Base-by-base conservation (phyloP, 2,888 invertebrate genomes). In the Leptopilina syphax region DNA sequence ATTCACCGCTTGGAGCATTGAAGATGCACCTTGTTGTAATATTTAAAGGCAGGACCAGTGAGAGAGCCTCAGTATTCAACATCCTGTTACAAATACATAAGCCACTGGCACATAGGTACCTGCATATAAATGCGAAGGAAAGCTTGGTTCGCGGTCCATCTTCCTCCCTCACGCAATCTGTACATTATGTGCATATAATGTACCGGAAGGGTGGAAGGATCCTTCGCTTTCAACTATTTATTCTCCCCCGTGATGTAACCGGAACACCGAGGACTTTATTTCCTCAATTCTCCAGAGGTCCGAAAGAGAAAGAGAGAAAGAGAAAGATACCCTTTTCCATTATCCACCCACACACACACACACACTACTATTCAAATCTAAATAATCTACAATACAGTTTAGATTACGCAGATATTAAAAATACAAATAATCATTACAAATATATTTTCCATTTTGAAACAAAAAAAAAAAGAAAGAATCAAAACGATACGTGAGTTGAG, bases 241-340 rank as follows among this genome's bases (percentile, higher is more conserved):
- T 83, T 81, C 83, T 78, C 80, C 80, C 86, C 83, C 83, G 85
- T 88, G 86, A 88, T 88, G 85, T 85, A 86, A 73, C 83, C 85
- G 84, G 83, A 85, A 81, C 81, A 78, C 54, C 77, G 68, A 76
- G 65, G 81, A 83, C 79, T 82, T 82, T 82, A 79, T 83, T 73
- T 77, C 65, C 79, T 68, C 54, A 65, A 67, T 73, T 70, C 70
- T 68, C 67, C 73, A n/a, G 57, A 54, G 80, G 79, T 60, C 76
- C 12, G 54, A 73, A 24, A 63, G 44, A 44, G 41, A 41, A 6
- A 41, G 41, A 41, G 41, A 41, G 41, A 41, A 18, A 18, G 18
- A 18, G 44, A 44, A 44, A 44, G 57, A 78, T 78, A 65, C 50
- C 13, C 57, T n/a, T 47, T 18, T 63, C 68, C 34, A 9, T 54